Evolutionary conservation across 2,113 vertebrate species (phyloP), one percentile per base, ranked within the genome.

Genomic region (Sapajus apella): DNA sequence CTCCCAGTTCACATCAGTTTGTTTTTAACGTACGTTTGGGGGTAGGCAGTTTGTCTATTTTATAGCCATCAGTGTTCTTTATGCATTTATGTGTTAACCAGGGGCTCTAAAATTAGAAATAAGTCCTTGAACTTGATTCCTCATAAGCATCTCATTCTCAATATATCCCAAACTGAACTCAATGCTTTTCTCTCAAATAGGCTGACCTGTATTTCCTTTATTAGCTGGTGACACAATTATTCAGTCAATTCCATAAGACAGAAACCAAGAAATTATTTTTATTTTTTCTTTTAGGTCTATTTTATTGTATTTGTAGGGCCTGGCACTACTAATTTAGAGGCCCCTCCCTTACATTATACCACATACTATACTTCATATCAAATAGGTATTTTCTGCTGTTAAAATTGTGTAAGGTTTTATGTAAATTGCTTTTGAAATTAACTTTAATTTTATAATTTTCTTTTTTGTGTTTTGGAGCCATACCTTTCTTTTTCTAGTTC

Each of bases 361-460:
- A 43, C 25, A 82, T 3, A 35, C 47, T 64, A 0, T 82, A 56
- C 90, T n/a, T 75, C 13, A 47, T 18, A 86, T 43, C 47, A 94
- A 64, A 88, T 94, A 18, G 4, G 8, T 61, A 10, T 27, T 56
- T 90, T 56, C 76, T 87, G 18, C 9, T 94, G 18, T 83, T 92
- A 86, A 90, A 30, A 56, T 79, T 81, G 25, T 72, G 9, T 61
- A 73, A 13, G 7, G 2, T 86, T 52, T 68, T 43, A 76, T 43
- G 21, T 58, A 68, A 80, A 72, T 45, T 85, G 43, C 82, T 82
- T 91, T 84, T 95, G 80, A 55, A 94, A 83, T 94, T 86, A 90
- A 56, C 64, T 66, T 58, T 58, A 66, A 10, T 56, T 85, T 93
- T 85, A 0, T 52, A n/a, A 3, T 61, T 93, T 93, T 90, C 12